Percentiles rank a stretch among this genome's conserved stretches.
Evolutionary conservation across 30 jellyfish, hydroid and myxozoan species (phyloP).

Genomic region (Chironex yamaguchii): DNA sequence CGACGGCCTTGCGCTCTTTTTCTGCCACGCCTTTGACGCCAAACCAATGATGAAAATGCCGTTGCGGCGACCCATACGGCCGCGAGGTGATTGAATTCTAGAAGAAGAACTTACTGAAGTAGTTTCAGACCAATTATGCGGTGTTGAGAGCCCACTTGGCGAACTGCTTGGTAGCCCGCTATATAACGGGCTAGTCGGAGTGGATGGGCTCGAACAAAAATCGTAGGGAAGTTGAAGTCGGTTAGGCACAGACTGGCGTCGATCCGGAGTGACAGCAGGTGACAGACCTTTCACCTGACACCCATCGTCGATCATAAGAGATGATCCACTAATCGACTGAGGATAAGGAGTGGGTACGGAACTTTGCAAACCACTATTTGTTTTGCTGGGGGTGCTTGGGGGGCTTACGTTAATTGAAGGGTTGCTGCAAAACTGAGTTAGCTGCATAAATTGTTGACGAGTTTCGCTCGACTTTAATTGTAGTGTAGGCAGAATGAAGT

Average conservation of each 20-base stretch:
- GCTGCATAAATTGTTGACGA: neutral
- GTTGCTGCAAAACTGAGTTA: neutral
- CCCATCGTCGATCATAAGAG: conserved; percentile 9
- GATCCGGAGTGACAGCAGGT: conserved; percentile 33
- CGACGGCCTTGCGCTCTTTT: neutral
- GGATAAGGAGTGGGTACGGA: conserved; percentile 75
- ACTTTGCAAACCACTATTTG: conserved; percentile 71
- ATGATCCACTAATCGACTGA: conserved; percentile 55
- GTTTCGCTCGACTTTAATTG: neutral
- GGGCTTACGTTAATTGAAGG: conserved; percentile 87
- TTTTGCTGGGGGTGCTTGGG: conserved; percentile 83
- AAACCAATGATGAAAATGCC: conserved; percentile 73
- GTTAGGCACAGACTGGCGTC: conserved; percentile 54
- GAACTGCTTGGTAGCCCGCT: conserved; percentile 53
- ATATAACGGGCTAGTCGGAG: conserved; percentile 43
- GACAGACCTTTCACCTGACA: conserved; percentile 52
- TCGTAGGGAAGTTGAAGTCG: conserved; percentile 32
- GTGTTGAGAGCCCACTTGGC: conserved; percentile 65
- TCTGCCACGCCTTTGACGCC: conserved; percentile 38
- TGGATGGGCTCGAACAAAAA: neutral
- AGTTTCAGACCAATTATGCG: conserved; percentile 44
- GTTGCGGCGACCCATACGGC: conserved; percentile 83
- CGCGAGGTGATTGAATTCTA: conserved; percentile 72
- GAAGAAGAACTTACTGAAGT: conserved; percentile 69
- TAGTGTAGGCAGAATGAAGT: neutral